Evolutionary conservation across 2,888 invertebrate species (phyloP), one percentile per base, ranked within the genome.

Genomic region (Drosophila picticornis): DNA sequence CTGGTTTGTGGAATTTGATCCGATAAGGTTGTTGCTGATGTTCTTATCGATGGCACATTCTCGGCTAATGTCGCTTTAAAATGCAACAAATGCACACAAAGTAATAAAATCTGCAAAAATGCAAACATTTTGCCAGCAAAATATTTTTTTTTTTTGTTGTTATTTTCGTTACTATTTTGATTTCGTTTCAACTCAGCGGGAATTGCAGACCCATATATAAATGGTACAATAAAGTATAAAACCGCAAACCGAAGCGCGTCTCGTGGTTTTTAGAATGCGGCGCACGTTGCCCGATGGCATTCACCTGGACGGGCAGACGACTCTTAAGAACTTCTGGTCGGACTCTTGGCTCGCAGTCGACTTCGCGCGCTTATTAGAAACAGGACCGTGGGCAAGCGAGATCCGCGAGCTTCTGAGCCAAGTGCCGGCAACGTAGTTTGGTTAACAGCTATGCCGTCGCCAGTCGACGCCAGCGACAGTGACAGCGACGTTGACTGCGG

Each of bases 351-450:
- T 57, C 75, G 57, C 46, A 60, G 38, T 51, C 66, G 69, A 38
- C 32, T 52, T 34, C 72, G 84, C 58, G 82, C 60, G 67, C 70
- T 65, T 62, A 72, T 88, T 86, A 77, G 85, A 80, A 70, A 74
- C 80, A 86, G 88, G 90, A 88, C 88, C 86, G 88, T 61, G 78
- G 79, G 77, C 86, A 62, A 71, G 69, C 77, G 72, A 81, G 80
- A 80, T 86, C 84, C 84, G 88, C 81, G 65, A 68, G 84, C 88
- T 87, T 91, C 91, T 91, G 91, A 85, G 80, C 77, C 83, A 77
- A 83, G 62, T 75, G 82, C 76, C 75, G 78, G 59, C 67, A 63
- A 59, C 68, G 63, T 66, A 72, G 82, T 84, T 90, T 88, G 87
- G 91, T 91, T 86, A 91, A 91, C 90, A 88, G 81, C 89, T 91